Base-by-base conservation (phyloP, 53 echinoderm and acorn worm genomes). In the Echinometra lucunter region DNA sequence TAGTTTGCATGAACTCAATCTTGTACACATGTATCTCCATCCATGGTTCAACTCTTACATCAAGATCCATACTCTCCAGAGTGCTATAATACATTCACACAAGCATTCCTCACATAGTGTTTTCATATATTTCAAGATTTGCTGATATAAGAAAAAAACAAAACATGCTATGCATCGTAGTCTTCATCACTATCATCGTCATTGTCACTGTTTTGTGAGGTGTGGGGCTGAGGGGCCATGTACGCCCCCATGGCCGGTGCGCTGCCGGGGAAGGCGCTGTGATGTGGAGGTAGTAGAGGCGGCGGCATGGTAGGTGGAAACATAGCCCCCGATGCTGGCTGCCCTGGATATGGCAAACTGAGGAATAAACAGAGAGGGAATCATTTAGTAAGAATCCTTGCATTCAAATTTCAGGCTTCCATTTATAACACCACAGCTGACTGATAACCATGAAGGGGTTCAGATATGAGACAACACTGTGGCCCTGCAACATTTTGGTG, bases 221-320 rank as follows among this genome's bases (percentile, higher is more conserved):
- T 37, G 55, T 57, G 74, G 21, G 92, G 83, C 4, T 63, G 94
- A 28, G 94, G 66, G 8, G 85, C 85, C 9, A 83, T 23, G 85
- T 94, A 94, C 3, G 85, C 28, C 58, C 94, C 94, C 94, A 94
- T 94, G 58, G 94, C 94, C 12, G 85, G 94, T 37, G 83, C 30
- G 83, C 66, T 94, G 27, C 93, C 93, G 11, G 78, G 6, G 56
- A 80, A 81, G 75, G 93, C 81, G 56, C 75, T 32, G 17, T 93
- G 93, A 34, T 74, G 93, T 19, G 60, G 82, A 92, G 90, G 90
- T 90, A 90, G 90, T 53, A 55, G 88, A 88, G 88, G 92, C 6
- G 66, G 72, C 37, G 92, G 75, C 92, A 92, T 92, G 6, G 75
- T 18, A 6, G 92, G 80, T 34, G 78, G 57, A 32, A 28, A 92